Percentiles rank a stretch among this genome's conserved stretches.
Evolutionary conservation across 2,113 vertebrate species (phyloP).

Genomic region (Capreolus pygargus): DNA sequence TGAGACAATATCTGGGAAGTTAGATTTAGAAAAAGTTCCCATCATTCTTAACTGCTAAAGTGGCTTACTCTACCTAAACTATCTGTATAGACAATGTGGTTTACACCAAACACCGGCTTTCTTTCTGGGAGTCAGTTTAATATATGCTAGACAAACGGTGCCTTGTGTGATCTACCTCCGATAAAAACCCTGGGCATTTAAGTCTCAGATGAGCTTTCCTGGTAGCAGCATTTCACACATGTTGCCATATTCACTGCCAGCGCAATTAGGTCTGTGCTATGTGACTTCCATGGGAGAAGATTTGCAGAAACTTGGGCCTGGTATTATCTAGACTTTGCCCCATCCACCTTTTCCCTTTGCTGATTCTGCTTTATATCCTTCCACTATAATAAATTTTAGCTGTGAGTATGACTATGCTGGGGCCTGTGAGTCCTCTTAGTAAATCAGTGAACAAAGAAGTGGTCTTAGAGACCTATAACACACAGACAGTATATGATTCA

Average conservation of each 20-base stretch:
- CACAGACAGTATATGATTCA: not conserved
- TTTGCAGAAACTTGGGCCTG: not conserved
- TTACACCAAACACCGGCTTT: not conserved
- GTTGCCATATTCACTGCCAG: not conserved
- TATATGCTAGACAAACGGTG: not conserved
- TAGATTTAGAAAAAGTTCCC: not conserved
- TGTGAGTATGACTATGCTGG: not conserved
- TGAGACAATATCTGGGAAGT: not conserved
- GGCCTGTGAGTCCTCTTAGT: not conserved
- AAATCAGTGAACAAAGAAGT: not conserved
- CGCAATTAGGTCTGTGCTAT: not conserved
- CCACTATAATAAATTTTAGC: not conserved
- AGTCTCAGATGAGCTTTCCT: not conserved
- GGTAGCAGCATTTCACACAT: not conserved
- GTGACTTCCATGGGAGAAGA: not conserved
- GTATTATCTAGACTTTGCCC: not conserved
- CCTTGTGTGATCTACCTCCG: not conserved
- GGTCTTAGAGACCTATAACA: not conserved
- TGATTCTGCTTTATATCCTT: constrained; percentile 4
- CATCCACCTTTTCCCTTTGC: not conserved
- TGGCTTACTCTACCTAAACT: not conserved
- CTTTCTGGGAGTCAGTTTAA: not conserved
- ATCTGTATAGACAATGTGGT: not conserved
- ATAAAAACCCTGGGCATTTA: not conserved
- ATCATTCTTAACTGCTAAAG: not conserved